Evolutionary conservation across 2,113 vertebrate genomes (phyloP), one percentile per base, ranked within the genome.

Genomic region (Theristicus caerulescens): DNA sequence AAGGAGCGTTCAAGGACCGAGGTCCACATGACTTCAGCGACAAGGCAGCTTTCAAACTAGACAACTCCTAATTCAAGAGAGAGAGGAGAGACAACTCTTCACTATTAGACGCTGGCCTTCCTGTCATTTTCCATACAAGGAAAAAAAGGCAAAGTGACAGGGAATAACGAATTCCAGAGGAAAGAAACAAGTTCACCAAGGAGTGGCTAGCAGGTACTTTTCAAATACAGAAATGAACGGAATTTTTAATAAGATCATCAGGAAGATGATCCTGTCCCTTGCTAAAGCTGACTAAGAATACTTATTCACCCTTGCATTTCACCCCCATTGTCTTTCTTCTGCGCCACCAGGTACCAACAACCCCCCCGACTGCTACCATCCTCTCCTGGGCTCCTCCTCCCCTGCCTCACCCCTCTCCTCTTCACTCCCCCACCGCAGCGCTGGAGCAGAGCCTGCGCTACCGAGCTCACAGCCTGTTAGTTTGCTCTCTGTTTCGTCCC

Each of bases 341-440:
- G 47, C 44, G 40, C 40, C 32, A 38, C 27, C 20, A 61, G 21
- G 67, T 61, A 42, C 40, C 29, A 85, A n/a, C 18, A 57, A 13
- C 13, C 16, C 12, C 31, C 21, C 10, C 1, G 0, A 40, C 6
- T 36, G 18, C 20, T 46, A 10, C 57, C 20, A 24, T 12, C 1
- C 3, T 16, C 40, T 55, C 42, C 36, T 17, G 19, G 7, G 25
- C 26, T 70, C 49, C 62, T 76, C 34, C 1, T 1, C 18, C 52
- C 42, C 55, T 14, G 32, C 49, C 47, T 64, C 49, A 29, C 5
- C 49, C 31, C n/a, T 27, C 65, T 61, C 11, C 58, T 21, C 44
- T 52, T n/a, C 46, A 9, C n/a, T 57, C 21, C 22, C 17, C 8
- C 21, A 14, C 3, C 0, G 0, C 25, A 52, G 0, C 25, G 44